These are phyloP conservation scores for Ceraclea dissimilis DNA, from an alignment of 2,888 invertebrate genomes.

Conservation along the genomic window DNA sequence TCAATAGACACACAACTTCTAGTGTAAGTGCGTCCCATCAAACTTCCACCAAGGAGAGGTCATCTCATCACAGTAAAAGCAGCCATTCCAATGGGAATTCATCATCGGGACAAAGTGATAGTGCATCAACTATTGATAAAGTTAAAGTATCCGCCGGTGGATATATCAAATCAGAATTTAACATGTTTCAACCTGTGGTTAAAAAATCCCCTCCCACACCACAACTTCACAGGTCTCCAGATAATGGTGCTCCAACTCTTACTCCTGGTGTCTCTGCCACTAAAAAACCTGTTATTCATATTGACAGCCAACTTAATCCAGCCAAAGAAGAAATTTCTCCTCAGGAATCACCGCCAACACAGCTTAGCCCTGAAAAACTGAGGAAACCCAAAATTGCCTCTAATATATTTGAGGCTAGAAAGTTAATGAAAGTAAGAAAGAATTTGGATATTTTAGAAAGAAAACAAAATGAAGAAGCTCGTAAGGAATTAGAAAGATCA, in stretches of 20 bases:
- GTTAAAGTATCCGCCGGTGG: conserved; percentile 27
- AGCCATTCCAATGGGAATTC: conserved; percentile 43
- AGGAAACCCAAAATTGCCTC: conserved; percentile 64
- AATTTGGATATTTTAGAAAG: conserved; percentile 55
- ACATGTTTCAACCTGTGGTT: conserved; percentile 24
- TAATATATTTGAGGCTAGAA: conserved; percentile 58
- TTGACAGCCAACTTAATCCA: conserved; percentile 22
- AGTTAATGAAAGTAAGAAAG: conserved; percentile 58
- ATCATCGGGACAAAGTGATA: conserved; percentile 47
- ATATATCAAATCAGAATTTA: conserved; percentile 25
- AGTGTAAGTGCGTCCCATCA: conserved; percentile 22
- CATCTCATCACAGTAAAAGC: conserved; percentile 39
- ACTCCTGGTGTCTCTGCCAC: neutral
- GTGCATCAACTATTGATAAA: conserved; percentile 34
- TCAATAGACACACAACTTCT: conserved; percentile 40
- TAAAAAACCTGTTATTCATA: conserved; percentile 23
- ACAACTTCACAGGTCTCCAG: conserved; percentile 12
- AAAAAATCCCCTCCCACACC: conserved; percentile 15
- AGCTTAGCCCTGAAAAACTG: conserved; percentile 29
- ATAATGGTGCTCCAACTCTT: neutral
- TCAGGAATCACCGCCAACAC: neutral
- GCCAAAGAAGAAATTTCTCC: neutral
- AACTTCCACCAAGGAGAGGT: conserved; percentile 36
- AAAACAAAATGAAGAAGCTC: conserved; percentile 46
- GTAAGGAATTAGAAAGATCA: conserved; percentile 43